Evolutionary conservation across 2,113 vertebrate species (phyloP).

Genomic region (Pavo muticus): DNA sequence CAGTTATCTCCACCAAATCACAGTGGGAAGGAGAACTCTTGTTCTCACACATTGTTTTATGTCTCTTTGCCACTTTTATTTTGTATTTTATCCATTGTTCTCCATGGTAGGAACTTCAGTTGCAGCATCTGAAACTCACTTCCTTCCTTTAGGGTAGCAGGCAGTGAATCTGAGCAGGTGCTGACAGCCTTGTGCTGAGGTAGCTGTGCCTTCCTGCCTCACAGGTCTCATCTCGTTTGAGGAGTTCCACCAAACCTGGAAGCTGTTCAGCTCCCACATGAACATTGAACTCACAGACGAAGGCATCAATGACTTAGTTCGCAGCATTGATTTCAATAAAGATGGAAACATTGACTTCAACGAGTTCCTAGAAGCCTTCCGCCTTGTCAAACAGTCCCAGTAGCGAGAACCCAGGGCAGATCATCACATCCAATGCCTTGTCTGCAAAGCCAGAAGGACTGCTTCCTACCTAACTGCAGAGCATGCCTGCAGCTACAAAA

Average conservation of each 20-base stretch:
- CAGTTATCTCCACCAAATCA: not conserved
- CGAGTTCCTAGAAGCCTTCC: constrained; percentile 95
- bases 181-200: not conserved
- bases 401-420: not conserved
- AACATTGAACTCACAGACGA: constrained; percentile 84
- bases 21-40: not conserved
- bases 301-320: constrained; percentile 84
- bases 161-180: not conserved
- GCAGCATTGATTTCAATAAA: constrained; percentile 96
- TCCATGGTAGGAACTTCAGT: not conserved
- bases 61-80: not conserved
- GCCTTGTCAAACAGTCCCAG: constrained; percentile 83
- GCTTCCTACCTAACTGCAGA: not conserved
- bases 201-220: not conserved
- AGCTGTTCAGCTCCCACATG: constrained; percentile 90
- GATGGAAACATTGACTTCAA: constrained; percentile 96
- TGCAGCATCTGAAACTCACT: not conserved
- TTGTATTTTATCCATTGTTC: not conserved
- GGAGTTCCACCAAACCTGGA: constrained; percentile 93
- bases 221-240: constrained; percentile 91
- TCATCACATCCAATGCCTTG: not conserved
- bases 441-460: not conserved
- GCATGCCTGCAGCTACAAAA: accelerated
- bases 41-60: not conserved
- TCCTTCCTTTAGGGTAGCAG: not conserved